A percentile compares a stretch with the other conserved stretches of the same genome.
Conservation (phyloP, 2,113 vertebrate genomes). For the Ptilonorhynchus violaceus region DNA sequence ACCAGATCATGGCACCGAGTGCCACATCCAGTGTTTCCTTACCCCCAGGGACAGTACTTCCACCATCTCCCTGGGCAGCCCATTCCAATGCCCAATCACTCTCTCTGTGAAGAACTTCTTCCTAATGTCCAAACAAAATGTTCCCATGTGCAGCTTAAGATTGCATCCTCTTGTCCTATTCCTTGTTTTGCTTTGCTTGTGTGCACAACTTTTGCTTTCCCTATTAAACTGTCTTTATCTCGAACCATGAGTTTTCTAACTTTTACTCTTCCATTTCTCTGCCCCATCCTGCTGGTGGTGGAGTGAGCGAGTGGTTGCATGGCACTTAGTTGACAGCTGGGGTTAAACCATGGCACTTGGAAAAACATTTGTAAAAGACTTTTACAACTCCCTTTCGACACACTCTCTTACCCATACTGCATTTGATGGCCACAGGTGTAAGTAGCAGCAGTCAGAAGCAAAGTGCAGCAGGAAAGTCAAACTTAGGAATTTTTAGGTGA, state of each 20-base stretch:
- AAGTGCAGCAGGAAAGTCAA: not conserved
- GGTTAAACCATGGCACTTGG: not conserved
- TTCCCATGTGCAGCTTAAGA: rapidly evolving
- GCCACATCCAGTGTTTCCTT: not conserved
- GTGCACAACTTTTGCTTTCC: not conserved
- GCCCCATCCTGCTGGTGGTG: not conserved
- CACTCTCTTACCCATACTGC: not conserved
- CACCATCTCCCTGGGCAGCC: not conserved
- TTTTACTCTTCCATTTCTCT: not conserved
- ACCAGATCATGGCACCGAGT: not conserved
- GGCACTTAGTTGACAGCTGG: not conserved
- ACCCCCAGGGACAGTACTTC: not conserved
- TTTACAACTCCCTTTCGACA: not conserved
- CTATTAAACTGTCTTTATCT: not conserved
- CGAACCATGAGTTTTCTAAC: not conserved
- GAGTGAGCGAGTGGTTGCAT: rapidly evolving
- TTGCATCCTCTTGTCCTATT: not conserved
- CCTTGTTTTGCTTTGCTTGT: not conserved
- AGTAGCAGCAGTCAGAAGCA: not conserved
- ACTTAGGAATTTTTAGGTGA: not conserved
- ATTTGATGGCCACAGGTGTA: not conserved
- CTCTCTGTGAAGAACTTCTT: not conserved
- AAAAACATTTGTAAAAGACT: not conserved
- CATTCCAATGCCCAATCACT: not conserved
- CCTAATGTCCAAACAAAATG: not conserved